phyloP scores from a whole-genome alignment of 1,140 invertebrate genomes.

The Aricia agestis region DNA sequence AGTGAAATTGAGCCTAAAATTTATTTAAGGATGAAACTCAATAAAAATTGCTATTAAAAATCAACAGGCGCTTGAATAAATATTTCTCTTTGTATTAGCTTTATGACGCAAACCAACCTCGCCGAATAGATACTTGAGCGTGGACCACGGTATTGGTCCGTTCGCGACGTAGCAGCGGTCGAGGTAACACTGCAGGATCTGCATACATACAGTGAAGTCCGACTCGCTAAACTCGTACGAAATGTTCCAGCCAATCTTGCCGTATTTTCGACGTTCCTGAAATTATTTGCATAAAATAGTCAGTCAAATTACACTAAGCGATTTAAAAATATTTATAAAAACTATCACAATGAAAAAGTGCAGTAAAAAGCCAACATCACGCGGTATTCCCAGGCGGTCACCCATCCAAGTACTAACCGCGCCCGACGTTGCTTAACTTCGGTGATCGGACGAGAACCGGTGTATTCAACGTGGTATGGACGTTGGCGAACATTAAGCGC shows the following conservation, averaged over 20 bases:
- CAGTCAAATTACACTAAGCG: not conserved
- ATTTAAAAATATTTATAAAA: not conserved
- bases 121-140: constrained; percentile 93
- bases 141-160: constrained; percentile 89
- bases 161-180: constrained; percentile 80
- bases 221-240: constrained; percentile 95
- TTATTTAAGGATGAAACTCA: too few relatives aligned
- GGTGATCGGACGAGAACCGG: constrained; percentile 42
- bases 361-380: not conserved
- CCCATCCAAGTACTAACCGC: not conserved
- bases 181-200: constrained; percentile 89
- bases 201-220: constrained; percentile 91
- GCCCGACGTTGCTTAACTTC: constrained; percentile 21
- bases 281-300: constrained; percentile 19
- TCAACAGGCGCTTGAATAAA: constrained; percentile 42
- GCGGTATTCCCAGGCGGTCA: not conserved
- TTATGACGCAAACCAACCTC: too few relatives aligned
- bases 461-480: constrained; percentile 50
- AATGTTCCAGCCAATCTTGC: constrained; percentile 96
- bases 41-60: too few relatives aligned
- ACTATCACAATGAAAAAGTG: not conserved
- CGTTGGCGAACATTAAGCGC: constrained; percentile 28
- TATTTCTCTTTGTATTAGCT: too few relatives aligned
- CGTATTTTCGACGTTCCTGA: constrained; percentile 92
- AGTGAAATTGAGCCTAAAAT: too few relatives aligned